Conservation (phyloP, 2,888 invertebrate genomes). For the Bimastos eiseni region DNA sequence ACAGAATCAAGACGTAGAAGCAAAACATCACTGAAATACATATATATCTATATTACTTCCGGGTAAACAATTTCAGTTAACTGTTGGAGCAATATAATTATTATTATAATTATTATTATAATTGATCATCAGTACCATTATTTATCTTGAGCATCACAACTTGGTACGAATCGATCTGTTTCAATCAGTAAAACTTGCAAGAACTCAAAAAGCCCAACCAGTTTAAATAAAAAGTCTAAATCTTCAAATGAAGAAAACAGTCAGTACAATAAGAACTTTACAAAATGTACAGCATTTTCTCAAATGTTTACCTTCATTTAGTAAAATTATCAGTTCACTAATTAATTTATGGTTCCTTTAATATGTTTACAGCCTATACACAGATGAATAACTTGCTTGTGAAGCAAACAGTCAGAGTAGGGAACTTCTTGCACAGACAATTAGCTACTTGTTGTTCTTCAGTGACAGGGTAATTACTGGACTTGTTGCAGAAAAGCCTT, state of each 20-base stretch:
- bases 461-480: too few relatives aligned
- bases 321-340: constrained; percentile 3
- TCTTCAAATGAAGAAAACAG: neutral
- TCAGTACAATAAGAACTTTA: neutral
- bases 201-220: neutral
- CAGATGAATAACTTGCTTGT: neutral
- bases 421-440: neutral
- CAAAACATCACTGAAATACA: neutral
- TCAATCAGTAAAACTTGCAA: neutral
- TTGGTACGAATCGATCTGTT: neutral
- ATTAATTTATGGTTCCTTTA: neutral
- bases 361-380: constrained; percentile 13
- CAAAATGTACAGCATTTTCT: constrained; percentile 6
- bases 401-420: neutral
- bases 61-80: neutral
- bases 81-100: neutral
- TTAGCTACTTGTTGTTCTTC: too few relatives aligned
- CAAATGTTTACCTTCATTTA: neutral
- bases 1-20: neutral
- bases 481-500: too few relatives aligned
- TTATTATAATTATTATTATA: too few relatives aligned
- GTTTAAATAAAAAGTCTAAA: neutral
- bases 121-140: neutral
- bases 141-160: neutral
- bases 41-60: too few relatives aligned